phyloP scores from a whole-genome alignment of 2,888 invertebrate species.

The Caenorhabditis sp. region DNA sequence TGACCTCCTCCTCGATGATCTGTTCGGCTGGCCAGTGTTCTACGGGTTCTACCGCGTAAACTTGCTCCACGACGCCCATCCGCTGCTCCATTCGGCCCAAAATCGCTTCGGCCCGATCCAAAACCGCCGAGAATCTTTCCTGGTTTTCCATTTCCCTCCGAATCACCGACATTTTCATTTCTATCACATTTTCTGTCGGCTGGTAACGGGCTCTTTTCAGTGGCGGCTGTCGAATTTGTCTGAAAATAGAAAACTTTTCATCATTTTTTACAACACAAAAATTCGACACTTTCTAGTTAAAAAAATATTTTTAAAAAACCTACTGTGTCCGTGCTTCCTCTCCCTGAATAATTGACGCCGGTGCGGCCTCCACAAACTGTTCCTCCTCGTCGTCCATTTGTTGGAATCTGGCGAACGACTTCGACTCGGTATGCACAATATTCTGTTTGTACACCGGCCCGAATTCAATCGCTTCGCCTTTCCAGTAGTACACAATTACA shows the following conservation, averaged over 20 bases:
- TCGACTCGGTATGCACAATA: conserved; percentile 9
- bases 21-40: conserved; percentile 29
- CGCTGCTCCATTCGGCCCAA: conserved; percentile 52
- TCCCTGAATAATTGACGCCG: not conserved
- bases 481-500: conserved; percentile 69
- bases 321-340: not conserved
- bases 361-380: conserved; percentile 39
- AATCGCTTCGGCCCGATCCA: conserved; percentile 59
- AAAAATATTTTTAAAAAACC: not conserved
- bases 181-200: not conserved
- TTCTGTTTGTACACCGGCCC: conserved; percentile 43
- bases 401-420: conserved; percentile 22
- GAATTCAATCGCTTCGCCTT: conserved; percentile 62
- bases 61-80: conserved; percentile 15
- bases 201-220: conserved; percentile 33
- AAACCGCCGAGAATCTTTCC: conserved; percentile 50
- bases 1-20: conserved; percentile 39
- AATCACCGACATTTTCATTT: conserved; percentile 32
- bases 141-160: conserved; percentile 51
- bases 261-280: not conserved
- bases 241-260: not conserved
- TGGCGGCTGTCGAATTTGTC: conserved; percentile 1
- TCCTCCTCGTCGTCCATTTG: conserved; percentile 34
- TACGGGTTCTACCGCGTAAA: conserved; percentile 7
- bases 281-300: not conserved